Conservation (phyloP, 2,888 invertebrate species). For the Eustalomyia histrio region DNA sequence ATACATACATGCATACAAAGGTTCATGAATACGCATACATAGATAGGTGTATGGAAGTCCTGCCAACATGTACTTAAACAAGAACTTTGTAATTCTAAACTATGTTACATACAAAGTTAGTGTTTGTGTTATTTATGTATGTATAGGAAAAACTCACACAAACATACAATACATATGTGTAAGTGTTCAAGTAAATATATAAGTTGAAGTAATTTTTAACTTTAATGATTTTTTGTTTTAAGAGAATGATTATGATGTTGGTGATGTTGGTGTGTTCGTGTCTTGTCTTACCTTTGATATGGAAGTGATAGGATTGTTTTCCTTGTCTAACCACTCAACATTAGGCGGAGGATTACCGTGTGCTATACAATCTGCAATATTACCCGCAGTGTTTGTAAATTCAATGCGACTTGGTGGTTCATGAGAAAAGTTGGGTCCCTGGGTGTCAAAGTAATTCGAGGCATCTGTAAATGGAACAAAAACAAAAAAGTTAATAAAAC, state of each 20-base stretch:
- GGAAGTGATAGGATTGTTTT: slow-evolving; percentile 80
- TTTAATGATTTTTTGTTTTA: slow-evolving; percentile 28
- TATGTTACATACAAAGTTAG: not conserved
- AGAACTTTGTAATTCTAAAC: slow-evolving; percentile 15
- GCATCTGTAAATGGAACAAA: slow-evolving; percentile 69
- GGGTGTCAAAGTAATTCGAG: slow-evolving; percentile 81
- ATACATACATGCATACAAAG: not conserved
- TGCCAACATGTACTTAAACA: not conserved
- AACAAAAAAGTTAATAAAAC: slow-evolving; percentile 51
- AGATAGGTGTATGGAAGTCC: not conserved
- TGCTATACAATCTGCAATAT: slow-evolving; percentile 81
- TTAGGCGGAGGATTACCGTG: slow-evolving; percentile 81
- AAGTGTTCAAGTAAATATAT: slow-evolving; percentile 3
- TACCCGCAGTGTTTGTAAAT: slow-evolving; percentile 81
- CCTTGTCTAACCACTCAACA: slow-evolving; percentile 81
- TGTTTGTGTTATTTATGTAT: not conserved
- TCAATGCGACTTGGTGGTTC: slow-evolving; percentile 81
- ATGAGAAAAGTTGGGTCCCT: slow-evolving; percentile 81
- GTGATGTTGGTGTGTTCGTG: not conserved
- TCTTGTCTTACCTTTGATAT: slow-evolving; percentile 79
- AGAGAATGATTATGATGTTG: not conserved
- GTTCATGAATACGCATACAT: too few relatives aligned
- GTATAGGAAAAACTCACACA: not conserved
- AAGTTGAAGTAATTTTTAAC: slow-evolving; percentile 15
- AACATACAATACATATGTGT: not conserved